A percentile compares a stretch with the other conserved stretches of the same genome.
Conservation (phyloP, 2,888 invertebrate genomes). For the Trissoscelio sp. region DNA sequence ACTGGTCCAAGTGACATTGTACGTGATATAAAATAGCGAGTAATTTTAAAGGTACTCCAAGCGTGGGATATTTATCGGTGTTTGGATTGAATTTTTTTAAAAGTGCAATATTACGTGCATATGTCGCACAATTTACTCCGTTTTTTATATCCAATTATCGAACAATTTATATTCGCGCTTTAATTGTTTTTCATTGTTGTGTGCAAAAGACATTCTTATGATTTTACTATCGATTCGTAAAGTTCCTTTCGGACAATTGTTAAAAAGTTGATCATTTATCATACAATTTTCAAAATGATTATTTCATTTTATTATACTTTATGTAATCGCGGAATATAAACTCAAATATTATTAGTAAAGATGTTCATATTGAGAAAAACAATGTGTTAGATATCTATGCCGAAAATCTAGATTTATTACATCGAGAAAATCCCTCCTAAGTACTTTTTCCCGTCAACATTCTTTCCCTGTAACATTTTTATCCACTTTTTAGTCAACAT, state of each 20-base stretch:
- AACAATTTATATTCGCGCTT: neutral
- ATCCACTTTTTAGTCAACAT: neutral
- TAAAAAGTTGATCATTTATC: too few relatives aligned
- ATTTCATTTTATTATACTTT: too few relatives aligned
- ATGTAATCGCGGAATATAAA: too few relatives aligned
- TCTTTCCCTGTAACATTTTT: neutral
- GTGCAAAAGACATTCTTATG: too few relatives aligned
- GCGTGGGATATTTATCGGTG: neutral
- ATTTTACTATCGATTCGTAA: too few relatives aligned
- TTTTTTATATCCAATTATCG: neutral
- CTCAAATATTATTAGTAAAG: neutral
- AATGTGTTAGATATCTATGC: neutral
- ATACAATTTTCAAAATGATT: too few relatives aligned
- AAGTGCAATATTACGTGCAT: neutral
- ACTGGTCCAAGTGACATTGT: too few relatives aligned
- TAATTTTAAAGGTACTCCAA: too few relatives aligned
- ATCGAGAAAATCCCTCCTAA: neutral
- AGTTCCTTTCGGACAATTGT: too few relatives aligned
- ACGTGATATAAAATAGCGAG: too few relatives aligned
- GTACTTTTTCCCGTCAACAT: slow-evolving; percentile 6
- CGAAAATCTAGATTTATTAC: slow-evolving; percentile 18
- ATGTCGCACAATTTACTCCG: neutral
- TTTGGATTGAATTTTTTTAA: neutral
- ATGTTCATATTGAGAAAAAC: neutral
- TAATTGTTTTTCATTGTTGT: too few relatives aligned